Evolutionary conservation across 2,888 invertebrate species (phyloP), one percentile per base, ranked within the genome.

Genomic region (Nebria salina): DNA sequence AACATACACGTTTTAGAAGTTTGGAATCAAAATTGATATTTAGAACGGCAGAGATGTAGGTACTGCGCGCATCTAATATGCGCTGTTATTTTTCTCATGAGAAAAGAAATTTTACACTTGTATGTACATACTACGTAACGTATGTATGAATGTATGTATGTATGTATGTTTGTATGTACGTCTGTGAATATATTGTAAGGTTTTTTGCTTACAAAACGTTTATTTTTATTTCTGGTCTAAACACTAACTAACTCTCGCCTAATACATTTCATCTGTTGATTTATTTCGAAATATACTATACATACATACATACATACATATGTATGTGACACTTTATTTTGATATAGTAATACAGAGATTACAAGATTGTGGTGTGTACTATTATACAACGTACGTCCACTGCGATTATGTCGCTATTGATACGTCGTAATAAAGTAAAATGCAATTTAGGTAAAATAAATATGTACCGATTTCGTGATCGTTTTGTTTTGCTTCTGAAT

Each of bases 91-190:
- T 81, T 81, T 81, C 81, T 81, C 81, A 72, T 76, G 81, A 76
- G 81, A 81, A 81, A 76, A 76, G 76, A 76, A 81, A 81, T 73
- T 73, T 72, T 81, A 76, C 66, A 76, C 75, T 76, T 81, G n/a
- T 70, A 25, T 66, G 66, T 20, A 70, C 34, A 70, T 70, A n/a
- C n/a, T n/a, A 13, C n/a, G 66, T 25, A 66, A 66, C n/a, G 15
- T 66, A 7, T 13, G 25, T n/a, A 20, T 13, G 7, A 1, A 25
- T 20, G 66, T 66, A 20, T 7, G 66, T 66, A 66, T 65, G 65
- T 7, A 4, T 65, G 65, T 66, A 4, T 11, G 20, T 20, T 20
- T 20, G 20, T 20, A 20, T 20, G 20, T 20, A 20, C 20, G 20
- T 20, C 20, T 20, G 66, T 66, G 7, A 34, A 34, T 34, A 5